Evolutionary conservation across 2,888 invertebrate genomes (phyloP).

Genomic region (Beris morrisii): DNA sequence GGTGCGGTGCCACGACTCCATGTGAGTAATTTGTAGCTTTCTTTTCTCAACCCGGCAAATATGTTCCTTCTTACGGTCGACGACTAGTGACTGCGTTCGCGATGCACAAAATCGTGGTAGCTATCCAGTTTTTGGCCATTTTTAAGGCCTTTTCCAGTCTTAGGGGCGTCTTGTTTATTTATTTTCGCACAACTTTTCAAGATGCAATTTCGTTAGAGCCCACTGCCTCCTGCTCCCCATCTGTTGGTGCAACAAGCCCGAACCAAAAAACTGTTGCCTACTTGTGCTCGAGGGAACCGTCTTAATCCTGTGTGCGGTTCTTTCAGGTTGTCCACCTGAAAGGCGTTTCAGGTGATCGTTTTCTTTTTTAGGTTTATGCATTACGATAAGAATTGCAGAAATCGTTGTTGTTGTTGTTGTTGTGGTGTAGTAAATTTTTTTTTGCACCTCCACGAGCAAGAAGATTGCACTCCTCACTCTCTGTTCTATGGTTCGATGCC

Average conservation of each 20-base stretch:
- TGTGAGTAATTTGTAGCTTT: constrained; percentile 34
- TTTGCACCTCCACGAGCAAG: background rate
- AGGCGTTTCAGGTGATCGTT: constrained; percentile 5
- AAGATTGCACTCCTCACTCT: constrained; percentile 6
- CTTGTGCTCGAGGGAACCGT: background rate
- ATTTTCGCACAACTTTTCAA: constrained; percentile 8
- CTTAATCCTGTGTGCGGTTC: constrained; percentile 4
- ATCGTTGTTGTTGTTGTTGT: constrained; percentile 32
- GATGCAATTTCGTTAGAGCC: constrained; percentile 25
- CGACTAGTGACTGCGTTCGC: too few relatives aligned
- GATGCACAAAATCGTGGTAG: background rate
- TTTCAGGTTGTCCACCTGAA: constrained; percentile 29
- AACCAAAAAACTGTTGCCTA: background rate
- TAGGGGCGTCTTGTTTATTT: background rate
- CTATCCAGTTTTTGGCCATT: constrained; percentile 15
- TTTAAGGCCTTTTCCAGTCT: constrained; percentile 5
- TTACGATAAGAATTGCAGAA: constrained; percentile 29
- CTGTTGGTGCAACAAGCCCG: too few relatives aligned
- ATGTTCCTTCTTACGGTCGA: too few relatives aligned
- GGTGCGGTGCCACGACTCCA: constrained; percentile 15
- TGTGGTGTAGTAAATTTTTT: constrained; percentile 25
- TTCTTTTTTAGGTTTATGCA: constrained; percentile 16
- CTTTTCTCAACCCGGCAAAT: constrained; percentile 5
- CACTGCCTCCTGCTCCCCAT: background rate
- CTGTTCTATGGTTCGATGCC: constrained; percentile 37